Percentiles rank a stretch among this genome's conserved stretches.
phyloP scores from a whole-genome alignment of 2,888 invertebrate genomes.

The Sipha maydis region DNA sequence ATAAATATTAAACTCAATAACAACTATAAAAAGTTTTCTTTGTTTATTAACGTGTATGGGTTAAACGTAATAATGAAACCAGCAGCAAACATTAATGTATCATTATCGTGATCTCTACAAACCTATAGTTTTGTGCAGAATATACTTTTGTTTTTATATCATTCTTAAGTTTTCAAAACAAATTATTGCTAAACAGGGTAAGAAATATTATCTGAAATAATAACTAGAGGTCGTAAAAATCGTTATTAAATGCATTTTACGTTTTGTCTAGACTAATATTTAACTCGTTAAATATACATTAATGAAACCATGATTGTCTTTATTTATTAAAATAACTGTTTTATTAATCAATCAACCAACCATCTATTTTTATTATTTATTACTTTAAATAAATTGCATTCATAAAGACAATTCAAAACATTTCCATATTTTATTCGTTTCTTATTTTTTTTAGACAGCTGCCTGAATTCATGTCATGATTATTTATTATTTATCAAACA shows the following conservation, averaged over 20 bases:
- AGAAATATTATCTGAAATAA: background rate
- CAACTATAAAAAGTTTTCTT: background rate
- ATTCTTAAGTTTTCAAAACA: background rate
- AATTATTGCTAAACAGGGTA: background rate
- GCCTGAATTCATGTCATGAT: background rate
- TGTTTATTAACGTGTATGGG: background rate
- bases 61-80: background rate
- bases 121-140: background rate
- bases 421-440: background rate
- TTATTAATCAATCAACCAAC: too few relatives aligned
- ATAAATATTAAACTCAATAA: background rate
- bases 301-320: background rate
- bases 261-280: background rate
- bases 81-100: background rate
- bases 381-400: background rate
- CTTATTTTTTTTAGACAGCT: background rate
- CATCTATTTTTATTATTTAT: background rate
- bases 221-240: background rate
- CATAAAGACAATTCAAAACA: background rate
- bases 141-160: background rate
- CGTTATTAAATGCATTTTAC: background rate
- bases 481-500: background rate
- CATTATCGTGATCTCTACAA: background rate
- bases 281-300: background rate
- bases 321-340: background rate